Conservation (phyloP, 2,888 invertebrate species). For the Scaptomyza caliginosa region DNA sequence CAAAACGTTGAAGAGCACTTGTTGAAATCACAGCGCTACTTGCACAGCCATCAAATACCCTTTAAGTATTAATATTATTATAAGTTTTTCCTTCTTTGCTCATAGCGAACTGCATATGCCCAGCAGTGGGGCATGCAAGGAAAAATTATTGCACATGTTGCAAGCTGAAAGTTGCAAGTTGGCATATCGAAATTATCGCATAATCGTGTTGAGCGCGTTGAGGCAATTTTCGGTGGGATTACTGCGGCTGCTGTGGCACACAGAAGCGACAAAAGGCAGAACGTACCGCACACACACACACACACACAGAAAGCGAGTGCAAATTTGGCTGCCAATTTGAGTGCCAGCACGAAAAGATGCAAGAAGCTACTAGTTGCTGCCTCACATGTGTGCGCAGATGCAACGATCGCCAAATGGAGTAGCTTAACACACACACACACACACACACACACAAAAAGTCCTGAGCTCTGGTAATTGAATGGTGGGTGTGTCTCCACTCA, state of each 20-base stretch:
- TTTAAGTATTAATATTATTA: neutral
- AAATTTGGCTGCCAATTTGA: slow-evolving; percentile 51
- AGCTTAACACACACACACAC: no score
- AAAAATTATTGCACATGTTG: slow-evolving; percentile 64
- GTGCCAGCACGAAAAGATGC: slow-evolving; percentile 12
- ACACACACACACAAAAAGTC: no score
- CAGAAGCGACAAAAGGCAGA: slow-evolving; percentile 56
- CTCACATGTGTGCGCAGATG: slow-evolving; percentile 24
- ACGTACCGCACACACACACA: slow-evolving; percentile 36
- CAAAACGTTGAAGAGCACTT: slow-evolving; percentile 57
- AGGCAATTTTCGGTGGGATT: slow-evolving; percentile 35
- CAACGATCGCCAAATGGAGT: slow-evolving; percentile 27
- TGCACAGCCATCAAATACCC: slow-evolving; percentile 22
- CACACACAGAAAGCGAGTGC: slow-evolving; percentile 44
- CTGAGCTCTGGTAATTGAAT: slow-evolving; percentile 40
- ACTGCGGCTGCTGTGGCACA: slow-evolving; percentile 26
- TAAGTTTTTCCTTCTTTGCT: no score
- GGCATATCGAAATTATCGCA: slow-evolving; percentile 56
- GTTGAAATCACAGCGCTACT: slow-evolving; percentile 67
- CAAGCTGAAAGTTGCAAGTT: slow-evolving; percentile 17
- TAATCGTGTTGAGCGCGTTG: slow-evolving; percentile 55
- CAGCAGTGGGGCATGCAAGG: neutral
- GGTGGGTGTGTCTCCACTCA: slow-evolving; percentile 28
- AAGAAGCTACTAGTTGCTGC: neutral
- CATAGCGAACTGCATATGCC: neutral